Evolutionary conservation across 2,797 vertebrate species (phyloP).

Genomic region (Hypotaenidia philippensis): DNA sequence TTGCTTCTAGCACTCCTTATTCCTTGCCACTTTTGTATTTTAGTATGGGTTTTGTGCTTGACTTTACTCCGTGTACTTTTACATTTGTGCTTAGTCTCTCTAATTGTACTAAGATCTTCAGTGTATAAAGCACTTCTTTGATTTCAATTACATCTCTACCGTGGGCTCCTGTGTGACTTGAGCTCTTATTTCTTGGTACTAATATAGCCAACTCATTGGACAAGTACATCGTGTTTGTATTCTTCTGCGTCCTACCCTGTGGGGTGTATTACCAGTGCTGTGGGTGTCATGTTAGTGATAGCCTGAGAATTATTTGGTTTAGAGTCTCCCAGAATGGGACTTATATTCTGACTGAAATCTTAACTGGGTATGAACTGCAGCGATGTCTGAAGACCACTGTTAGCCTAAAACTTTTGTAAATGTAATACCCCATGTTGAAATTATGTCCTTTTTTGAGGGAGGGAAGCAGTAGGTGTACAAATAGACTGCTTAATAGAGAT

Average conservation of each 20-base stretch:
- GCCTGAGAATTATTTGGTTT: not conserved
- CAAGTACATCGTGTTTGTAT: not conserved
- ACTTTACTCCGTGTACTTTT: not conserved
- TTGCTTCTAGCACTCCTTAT: not conserved
- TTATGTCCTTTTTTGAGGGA: not conserved
- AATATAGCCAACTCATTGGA: not conserved
- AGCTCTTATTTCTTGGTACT: not conserved
- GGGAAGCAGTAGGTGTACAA: not conserved
- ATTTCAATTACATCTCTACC: not conserved
- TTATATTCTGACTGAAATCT: not conserved
- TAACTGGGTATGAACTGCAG: not conserved
- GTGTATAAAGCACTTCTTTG: not conserved
- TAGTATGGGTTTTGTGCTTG: not conserved
- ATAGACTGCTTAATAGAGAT: not conserved
- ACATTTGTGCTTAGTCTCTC: not conserved
- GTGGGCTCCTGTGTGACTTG: not conserved
- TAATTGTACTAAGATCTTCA: not conserved
- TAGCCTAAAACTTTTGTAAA: not conserved
- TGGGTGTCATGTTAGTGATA: not conserved
- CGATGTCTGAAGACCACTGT: not conserved
- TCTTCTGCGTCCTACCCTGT: not conserved
- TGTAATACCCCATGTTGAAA: not conserved
- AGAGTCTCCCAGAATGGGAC: not conserved
- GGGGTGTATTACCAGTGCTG: not conserved
- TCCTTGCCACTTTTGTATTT: constrained; percentile 6